phyloP scores from a whole-genome alignment of 2,113 vertebrate species.

The Stigmatopora argus region DNA sequence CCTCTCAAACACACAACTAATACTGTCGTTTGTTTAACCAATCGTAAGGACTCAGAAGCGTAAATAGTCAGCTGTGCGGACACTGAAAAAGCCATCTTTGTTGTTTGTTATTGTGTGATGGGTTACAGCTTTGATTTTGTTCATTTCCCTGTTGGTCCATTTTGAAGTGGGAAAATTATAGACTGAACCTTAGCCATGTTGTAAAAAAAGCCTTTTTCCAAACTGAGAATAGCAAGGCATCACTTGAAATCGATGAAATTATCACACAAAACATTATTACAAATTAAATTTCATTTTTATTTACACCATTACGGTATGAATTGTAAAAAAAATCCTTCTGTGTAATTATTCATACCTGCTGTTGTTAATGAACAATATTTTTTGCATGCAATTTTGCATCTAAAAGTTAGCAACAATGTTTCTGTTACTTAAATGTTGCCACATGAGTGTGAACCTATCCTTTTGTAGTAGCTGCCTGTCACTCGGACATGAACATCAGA shows the following conservation, averaged over 20 bases:
- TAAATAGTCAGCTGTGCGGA: not conserved
- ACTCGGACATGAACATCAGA: conserved; percentile 31
- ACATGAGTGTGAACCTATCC: not conserved
- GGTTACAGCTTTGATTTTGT: not conserved
- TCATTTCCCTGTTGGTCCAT: not conserved
- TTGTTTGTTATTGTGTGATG: not conserved
- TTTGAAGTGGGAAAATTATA: not conserved
- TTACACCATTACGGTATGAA: too few relatives aligned
- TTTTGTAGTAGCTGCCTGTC: conserved; percentile 19
- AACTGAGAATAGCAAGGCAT: too few relatives aligned
- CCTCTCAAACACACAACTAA: not conserved
- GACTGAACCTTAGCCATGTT: not conserved
- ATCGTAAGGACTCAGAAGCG: not conserved
- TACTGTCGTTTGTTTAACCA: not conserved
- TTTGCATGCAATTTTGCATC: not conserved
- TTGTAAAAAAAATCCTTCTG: too few relatives aligned
- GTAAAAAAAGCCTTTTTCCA: not conserved
- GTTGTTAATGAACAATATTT: not conserved
- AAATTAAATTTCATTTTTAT: too few relatives aligned
- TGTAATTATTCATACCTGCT: not conserved
- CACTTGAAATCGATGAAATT: too few relatives aligned
- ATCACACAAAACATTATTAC: too few relatives aligned
- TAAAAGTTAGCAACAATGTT: not conserved
- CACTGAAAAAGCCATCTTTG: not conserved
- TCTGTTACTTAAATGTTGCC: not conserved